Evolutionary conservation across 2,888 invertebrate species (phyloP), one percentile per base, ranked within the genome.

Genomic region (Lasius platythorax): DNA sequence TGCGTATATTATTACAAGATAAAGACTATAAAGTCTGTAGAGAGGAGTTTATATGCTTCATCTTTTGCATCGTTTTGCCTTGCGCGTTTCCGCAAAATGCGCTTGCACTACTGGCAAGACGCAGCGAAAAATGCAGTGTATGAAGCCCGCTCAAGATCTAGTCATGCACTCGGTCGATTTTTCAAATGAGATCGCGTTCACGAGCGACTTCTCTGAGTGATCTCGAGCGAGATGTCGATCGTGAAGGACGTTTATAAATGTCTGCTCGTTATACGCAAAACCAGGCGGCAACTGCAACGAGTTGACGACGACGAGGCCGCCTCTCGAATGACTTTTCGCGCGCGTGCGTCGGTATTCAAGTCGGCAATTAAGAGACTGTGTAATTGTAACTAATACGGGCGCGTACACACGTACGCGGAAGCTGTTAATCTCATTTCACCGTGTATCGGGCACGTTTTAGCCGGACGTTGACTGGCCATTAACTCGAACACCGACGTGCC

Each of bases 401-500:
- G 68, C n/a, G 70, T 64, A 37, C 72, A 72, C 70, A 82, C 66
- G 68, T 73, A 78, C 84, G 83, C 56, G 79, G 70, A 83, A 83
- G 82, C 85, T 85, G 87, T 90, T 90, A 90, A 90, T 90, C 89
- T 89, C 87, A 82, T 90, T 90, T 90, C 87, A 83, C 66, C 87
- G 75, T 75, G 68, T 82, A 90, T 89, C 89, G 40, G 33, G 64
- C 67, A 72, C 78, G 76, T 87, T 74, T 85, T 68, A 82, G 37
- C 67, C 87, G 89, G 86, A 87, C 88, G 81, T 89, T 88, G 87
- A 87, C 89, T 88, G 78, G 82, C 85, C 74, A 53, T 84, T 84
- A 70, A 63, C 82, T 87, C 66, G 87, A 86, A 83, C 70, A 83
- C 81, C 86, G 88, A 87, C 83, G 72, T 40, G 53, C 64, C 68